Evolutionary conservation across 2,113 vertebrate species (phyloP), one percentile per base, ranked within the genome.

Genomic region (Cavia porcellus): DNA sequence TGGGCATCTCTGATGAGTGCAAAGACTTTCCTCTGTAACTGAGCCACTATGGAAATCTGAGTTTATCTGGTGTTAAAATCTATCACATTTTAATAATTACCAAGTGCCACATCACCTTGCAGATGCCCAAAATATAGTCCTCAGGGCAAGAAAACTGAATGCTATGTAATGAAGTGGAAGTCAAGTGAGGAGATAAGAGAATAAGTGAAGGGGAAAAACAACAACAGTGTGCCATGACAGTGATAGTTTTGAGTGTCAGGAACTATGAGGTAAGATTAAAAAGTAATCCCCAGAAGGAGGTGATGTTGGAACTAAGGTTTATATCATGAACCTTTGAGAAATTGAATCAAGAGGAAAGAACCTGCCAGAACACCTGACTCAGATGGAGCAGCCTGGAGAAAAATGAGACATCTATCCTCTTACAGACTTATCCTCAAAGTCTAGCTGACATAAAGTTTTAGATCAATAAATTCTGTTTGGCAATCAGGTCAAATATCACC

Each of bases 141-240:
- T 35, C 13, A 45, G n/a, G 42, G 59, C 15, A 38, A 30, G 74
- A 24, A 2, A 25, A 20, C 3, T 35, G n/a, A 84, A 50, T 89
- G n/a, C 10, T 32, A 0, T 1, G 11, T 42, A 47, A 68, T 17
- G 17, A 68, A 9, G 25, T 42, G 22, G 59, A 15, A 3, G 7
- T 82, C 38, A 22, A 17, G 22, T 42, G 8, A 62, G 20, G 6
- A 28, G 68, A 35, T 38, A 42, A n/a, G n/a, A 68, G 35, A 13
- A 4, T 19, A 47, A 55, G 11, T 30, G 13, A 32, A 61, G 77
- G 5, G 24, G 0, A 22, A 6, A 3, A 1, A 1, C n/a, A 25
- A 42, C n/a, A 20, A 2, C 30, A n/a, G 15, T 5, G 20, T 17
- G 8, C 10, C 7, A 0, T 32, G 52, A 70, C 2, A 9, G 20